phyloP scores from a whole-genome alignment of 2,888 invertebrate genomes.

The Fabriciana adippe region DNA sequence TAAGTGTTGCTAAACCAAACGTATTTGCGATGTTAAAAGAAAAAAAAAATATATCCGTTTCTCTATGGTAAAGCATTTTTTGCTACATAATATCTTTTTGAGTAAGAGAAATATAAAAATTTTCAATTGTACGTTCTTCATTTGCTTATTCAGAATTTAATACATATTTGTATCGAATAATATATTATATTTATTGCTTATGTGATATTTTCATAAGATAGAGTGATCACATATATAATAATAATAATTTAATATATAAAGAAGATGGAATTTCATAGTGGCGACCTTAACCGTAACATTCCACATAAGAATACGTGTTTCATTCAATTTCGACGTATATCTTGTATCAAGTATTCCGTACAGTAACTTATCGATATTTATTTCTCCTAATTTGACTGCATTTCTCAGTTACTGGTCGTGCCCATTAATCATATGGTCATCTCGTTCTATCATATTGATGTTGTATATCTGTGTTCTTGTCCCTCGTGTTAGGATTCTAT shows the following conservation, averaged over 20 bases:
- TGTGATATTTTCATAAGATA: too few species aligned
- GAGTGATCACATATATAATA: too few species aligned
- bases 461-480: conserved; percentile 51
- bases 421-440: conserved; percentile 63
- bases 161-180: too few species aligned
- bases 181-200: too few species aligned
- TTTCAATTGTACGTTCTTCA: too few species aligned
- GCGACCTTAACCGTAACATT: conserved; percentile 23
- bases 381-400: conserved; percentile 78
- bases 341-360: conserved; percentile 50
- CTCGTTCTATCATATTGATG: conserved; percentile 45
- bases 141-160: too few species aligned
- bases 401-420: conserved; percentile 68
- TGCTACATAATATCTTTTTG: too few species aligned
- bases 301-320: conserved; percentile 27
- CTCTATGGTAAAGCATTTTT: too few species aligned
- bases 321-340: conserved; percentile 46
- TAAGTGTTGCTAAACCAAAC: neutral
- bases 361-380: conserved; percentile 65
- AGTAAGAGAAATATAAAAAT: too few species aligned
- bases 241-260: neutral
- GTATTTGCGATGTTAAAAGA: too few species aligned
- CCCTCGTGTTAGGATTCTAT: conserved; percentile 59
- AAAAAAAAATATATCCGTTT: too few species aligned
- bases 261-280: conserved; percentile 13